Evolutionary conservation across 2,888 invertebrate species (phyloP).

Genomic region (Timema cristinae): DNA sequence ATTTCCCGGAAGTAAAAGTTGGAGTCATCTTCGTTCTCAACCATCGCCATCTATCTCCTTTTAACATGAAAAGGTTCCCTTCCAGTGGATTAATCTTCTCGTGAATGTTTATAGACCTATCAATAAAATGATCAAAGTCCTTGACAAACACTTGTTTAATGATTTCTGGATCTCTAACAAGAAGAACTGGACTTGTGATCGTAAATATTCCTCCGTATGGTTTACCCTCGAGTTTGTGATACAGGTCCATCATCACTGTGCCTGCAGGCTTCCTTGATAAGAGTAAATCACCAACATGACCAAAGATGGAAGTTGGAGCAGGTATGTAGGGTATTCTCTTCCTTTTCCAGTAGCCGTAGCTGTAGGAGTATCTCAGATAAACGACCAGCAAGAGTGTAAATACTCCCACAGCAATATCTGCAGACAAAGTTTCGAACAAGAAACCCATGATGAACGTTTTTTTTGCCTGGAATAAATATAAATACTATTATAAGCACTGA

Average conservation of each 20-base stretch:
- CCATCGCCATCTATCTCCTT: conserved; percentile 22
- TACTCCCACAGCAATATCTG: too few species aligned
- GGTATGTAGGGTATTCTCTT: background rate
- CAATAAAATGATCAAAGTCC: conserved; percentile 1
- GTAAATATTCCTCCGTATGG: background rate
- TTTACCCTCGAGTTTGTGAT: too few species aligned
- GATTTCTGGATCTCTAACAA: conserved; percentile 2
- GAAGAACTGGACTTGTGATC: background rate
- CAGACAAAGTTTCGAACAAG: too few species aligned
- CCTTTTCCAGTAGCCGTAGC: conserved; percentile 12
- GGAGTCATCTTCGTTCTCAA: conserved; percentile 26
- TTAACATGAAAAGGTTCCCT: conserved; percentile 25
- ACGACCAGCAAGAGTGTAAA: background rate
- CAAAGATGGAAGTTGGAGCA: conserved; percentile 10
- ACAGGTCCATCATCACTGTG: background rate
- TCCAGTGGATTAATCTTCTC: conserved; percentile 25
- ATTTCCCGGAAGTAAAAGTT: conserved; percentile 26
- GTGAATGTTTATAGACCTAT: conserved; percentile 6
- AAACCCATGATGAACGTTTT: too few species aligned
- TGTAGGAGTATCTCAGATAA: background rate
- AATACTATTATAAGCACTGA: too few species aligned
- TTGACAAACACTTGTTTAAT: background rate
- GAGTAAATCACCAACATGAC: conserved; percentile 8
- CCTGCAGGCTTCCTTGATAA: background rate
- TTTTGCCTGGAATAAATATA: too few species aligned